These are phyloP conservation scores for Lampris megalopsis DNA, from an alignment of 2,113 vertebrate species.

Conservation along the genomic window DNA sequence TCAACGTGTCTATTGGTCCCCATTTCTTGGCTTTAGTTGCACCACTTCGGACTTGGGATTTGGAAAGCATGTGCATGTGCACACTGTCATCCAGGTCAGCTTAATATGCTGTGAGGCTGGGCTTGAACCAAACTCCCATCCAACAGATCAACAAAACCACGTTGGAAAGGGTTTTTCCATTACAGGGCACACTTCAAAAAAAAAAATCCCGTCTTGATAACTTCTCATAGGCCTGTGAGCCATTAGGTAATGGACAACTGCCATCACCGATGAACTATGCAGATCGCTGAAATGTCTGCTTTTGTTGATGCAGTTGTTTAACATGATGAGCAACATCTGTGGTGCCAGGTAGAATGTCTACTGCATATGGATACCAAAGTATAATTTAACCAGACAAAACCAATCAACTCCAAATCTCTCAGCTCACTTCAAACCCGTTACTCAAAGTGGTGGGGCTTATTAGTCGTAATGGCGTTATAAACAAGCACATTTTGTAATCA, in stretches of 20 bases:
- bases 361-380: neutral
- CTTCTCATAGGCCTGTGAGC: constrained; percentile 2
- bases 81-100: neutral
- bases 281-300: neutral
- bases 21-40: neutral
- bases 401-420: neutral
- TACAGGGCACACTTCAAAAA: neutral
- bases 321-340: neutral
- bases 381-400: neutral
- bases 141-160: constrained; percentile 16
- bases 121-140: neutral
- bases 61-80: neutral
- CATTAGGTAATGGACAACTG: neutral
- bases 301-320: constrained; percentile 7
- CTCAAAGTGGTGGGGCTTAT: constrained; percentile 5
- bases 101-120: constrained; percentile 3
- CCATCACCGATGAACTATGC: neutral
- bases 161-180: constrained; percentile 40
- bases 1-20: neutral
- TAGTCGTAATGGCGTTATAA: constrained; percentile 12
- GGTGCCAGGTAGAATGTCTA: neutral
- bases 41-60: constrained; percentile 2
- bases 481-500: constrained; percentile 23
- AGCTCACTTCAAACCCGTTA: neutral
- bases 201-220: constrained; percentile 20